Percentiles rank a stretch among this genome's conserved stretches.
phyloP scores from a whole-genome alignment of 2,888 invertebrate genomes.

The Calliphora vomitoria region DNA sequence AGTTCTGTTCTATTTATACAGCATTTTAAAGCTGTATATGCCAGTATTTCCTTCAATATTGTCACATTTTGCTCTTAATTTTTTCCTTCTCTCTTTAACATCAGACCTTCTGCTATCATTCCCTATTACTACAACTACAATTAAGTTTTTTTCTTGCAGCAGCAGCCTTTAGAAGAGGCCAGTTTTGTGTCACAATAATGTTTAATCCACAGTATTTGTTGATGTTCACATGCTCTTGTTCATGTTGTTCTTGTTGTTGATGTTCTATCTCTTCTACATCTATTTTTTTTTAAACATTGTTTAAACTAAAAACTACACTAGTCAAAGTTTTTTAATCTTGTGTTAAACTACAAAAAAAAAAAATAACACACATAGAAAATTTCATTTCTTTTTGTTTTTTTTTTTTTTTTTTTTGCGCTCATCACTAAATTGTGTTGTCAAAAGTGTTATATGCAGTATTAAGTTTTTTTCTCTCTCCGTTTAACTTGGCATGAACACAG shows the following conservation, averaged over 20 bases:
- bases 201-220: conserved; percentile 45
- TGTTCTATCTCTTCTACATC: conserved; percentile 4
- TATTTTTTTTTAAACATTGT: conserved; percentile 45
- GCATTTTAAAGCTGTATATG: not conserved
- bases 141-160: conserved; percentile 21
- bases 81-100: not conserved
- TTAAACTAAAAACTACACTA: conserved; percentile 53
- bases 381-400: not conserved
- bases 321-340: conserved; percentile 71
- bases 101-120: conserved; percentile 7
- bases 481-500: conserved; percentile 54
- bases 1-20: not conserved
- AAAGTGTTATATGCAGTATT: conserved; percentile 62
- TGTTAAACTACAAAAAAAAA: conserved; percentile 50
- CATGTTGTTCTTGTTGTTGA: conserved; percentile 24
- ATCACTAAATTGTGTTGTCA: conserved; percentile 69
- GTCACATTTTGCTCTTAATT: not conserved
- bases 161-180: conserved; percentile 48
- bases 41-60: not conserved
- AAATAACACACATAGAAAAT: conserved; percentile 24
- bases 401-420: not conserved
- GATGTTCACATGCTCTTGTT: conserved; percentile 34
- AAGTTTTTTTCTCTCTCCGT: conserved; percentile 48
- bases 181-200: conserved; percentile 51
- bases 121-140: not conserved